A percentile compares a stretch with the other conserved stretches of the same genome.
phyloP scores from a whole-genome alignment of 2,888 invertebrate species.

The Nasonovia ribisnigri region DNA sequence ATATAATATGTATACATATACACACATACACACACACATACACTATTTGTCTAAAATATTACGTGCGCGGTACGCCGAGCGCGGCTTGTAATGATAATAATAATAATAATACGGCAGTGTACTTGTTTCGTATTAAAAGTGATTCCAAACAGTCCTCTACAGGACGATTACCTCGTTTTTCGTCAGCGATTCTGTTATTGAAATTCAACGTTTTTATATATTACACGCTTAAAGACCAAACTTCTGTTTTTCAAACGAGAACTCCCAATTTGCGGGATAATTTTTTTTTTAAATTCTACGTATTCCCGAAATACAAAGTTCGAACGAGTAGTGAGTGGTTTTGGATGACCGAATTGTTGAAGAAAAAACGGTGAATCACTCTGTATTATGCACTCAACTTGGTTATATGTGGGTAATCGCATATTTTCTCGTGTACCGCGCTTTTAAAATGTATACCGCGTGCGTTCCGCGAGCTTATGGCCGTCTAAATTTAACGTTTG shows the following conservation, averaged over 20 bases:
- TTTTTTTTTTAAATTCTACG: background rate
- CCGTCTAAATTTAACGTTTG: background rate
- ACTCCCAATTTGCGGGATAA: background rate
- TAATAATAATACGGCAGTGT: constrained; percentile 21
- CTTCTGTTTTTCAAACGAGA: background rate
- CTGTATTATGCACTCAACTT: background rate
- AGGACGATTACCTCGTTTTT: background rate
- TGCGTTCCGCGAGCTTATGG: background rate
- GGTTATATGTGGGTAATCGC: background rate
- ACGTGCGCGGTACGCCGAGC: background rate
- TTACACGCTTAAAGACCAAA: background rate
- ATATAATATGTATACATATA: background rate
- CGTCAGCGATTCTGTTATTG: background rate
- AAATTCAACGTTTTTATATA: background rate
- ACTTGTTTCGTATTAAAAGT: constrained; percentile 10
- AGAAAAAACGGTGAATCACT: background rate
- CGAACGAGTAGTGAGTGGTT: background rate
- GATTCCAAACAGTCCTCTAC: background rate
- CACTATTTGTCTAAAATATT: constrained; percentile 57
- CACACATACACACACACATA: background rate
- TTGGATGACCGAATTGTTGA: background rate
- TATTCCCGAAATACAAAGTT: background rate
- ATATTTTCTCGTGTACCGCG: background rate
- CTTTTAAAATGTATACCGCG: background rate
- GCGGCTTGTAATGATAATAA: background rate